A percentile compares a stretch with the other conserved stretches of the same genome.
phyloP scores from a whole-genome alignment of 2,888 invertebrate species.

The Chaitophorus viminalis region DNA sequence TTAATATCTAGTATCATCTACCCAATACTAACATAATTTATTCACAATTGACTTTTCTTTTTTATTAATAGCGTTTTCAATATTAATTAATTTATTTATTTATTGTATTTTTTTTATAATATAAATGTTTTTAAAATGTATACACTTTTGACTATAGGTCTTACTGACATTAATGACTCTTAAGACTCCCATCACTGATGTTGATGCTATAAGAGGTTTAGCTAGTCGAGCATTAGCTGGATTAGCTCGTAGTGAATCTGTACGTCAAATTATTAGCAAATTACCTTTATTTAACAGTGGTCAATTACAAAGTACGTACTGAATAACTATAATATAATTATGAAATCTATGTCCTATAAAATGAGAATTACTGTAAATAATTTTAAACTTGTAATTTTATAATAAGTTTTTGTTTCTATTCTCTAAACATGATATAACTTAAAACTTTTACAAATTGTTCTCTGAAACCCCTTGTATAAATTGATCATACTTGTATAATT shows the following conservation, averaged over 20 bases:
- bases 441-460: no score
- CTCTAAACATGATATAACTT: no score
- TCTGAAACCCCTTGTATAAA: no score
- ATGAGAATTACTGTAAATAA: no score
- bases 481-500: no score
- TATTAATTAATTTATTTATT: neutral
- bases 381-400: no score
- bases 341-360: no score
- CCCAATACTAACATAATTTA: neutral
- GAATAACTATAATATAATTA: neutral
- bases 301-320: conserved; percentile 80
- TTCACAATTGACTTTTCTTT: no score
- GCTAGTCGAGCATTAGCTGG: conserved; percentile 94
- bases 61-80: no score
- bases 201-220: conserved; percentile 91
- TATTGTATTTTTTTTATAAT: neutral
- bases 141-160: conserved; percentile 70
- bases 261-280: conserved; percentile 94
- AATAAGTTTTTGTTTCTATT: no score
- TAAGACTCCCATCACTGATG: conserved; percentile 95
- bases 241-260: conserved; percentile 90
- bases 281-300: conserved; percentile 93
- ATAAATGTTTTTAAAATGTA: conserved; percentile 38
- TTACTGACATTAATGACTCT: conserved; percentile 87
- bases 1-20: neutral